Base-by-base conservation (phyloP, 2,113 vertebrate species). In the Zapus hudsonius region DNA sequence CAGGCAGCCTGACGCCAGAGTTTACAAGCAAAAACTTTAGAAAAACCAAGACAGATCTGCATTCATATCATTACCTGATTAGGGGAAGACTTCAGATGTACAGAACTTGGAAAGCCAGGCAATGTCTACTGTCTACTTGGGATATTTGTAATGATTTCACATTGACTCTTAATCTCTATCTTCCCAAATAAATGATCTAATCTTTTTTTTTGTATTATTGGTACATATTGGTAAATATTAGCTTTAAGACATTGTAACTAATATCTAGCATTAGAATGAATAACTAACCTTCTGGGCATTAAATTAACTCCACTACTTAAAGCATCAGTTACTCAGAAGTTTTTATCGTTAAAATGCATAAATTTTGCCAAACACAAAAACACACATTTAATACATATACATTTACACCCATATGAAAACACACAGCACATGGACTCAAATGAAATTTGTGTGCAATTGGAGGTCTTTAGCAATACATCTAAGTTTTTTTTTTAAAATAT, bases 51-150 rank as follows among this genome's bases (percentile, higher is more conserved):
- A 73, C n/a, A 81, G 63, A 81, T 2, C 9, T 29, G 59, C 31
- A 59, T 85, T 90, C 78, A 64, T 70, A 55, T 55, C 70, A 73
- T 61, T 89, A 94, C 40, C 22, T 82, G 44, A 87, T 84, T 78
- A 89, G 84, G 70, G 3, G 31, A 69, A 69, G 57, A 67, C 25
- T 79, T 57, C 59, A 75, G 31, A 69, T 87, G 47, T 36, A 15
- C 20, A 27, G 2, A 11, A 78, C 33, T 72, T 92, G 52, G 44
- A 75, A 91, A 74, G 27, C n/a, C 94, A 80, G n/a, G 10, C 31
- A 64, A 17, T 20, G 4, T 76, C 52, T 83, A 42, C 25, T 67
- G 4, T 76, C 52, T 83, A 52, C 25, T 67, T n/a, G 19, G 59
- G 81, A 22, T 83, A 96, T 47, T 64, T 86, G 79, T 61, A 66